Conservation (phyloP, 2,113 vertebrate genomes). For the Scomber colias region DNA sequence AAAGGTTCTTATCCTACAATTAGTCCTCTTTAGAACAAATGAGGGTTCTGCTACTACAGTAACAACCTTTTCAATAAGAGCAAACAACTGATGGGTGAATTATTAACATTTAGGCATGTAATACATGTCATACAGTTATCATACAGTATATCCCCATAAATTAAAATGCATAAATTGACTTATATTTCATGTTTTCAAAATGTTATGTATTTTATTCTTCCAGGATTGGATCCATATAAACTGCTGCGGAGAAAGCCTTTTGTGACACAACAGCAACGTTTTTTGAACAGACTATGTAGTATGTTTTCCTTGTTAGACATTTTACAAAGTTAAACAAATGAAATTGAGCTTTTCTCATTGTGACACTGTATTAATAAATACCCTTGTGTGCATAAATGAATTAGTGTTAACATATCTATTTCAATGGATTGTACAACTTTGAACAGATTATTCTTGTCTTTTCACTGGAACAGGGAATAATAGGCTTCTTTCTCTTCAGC, state of each 20-base stretch:
- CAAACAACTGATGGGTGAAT: not conserved
- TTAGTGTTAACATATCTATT: not conserved
- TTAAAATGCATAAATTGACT: not conserved
- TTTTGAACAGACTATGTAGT: not conserved
- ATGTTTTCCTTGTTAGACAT: not conserved
- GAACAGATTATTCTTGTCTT: not conserved
- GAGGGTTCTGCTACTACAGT: not conserved
- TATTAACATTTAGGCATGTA: no score
- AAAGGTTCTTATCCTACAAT: not conserved
- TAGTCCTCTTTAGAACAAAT: not conserved
- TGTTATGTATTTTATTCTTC: conserved; percentile 17
- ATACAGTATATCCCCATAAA: not conserved
- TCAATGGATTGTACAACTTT: not conserved
- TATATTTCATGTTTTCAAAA: not conserved
- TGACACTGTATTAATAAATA: conserved; percentile 22
- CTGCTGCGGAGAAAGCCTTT: not conserved
- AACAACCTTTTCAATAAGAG: not conserved
- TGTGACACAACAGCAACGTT: not conserved
- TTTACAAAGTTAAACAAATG: not conserved
- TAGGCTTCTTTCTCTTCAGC: not conserved
- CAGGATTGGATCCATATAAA: conserved; percentile 32
- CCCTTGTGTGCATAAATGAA: not conserved
- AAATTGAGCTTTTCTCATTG: no score
- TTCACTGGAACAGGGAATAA: no score
- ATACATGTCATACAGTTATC: not conserved